These are phyloP conservation scores for Oxyteleia sp. DNA, from an alignment of 2,888 invertebrate species.

Conservation along the genomic window DNA sequence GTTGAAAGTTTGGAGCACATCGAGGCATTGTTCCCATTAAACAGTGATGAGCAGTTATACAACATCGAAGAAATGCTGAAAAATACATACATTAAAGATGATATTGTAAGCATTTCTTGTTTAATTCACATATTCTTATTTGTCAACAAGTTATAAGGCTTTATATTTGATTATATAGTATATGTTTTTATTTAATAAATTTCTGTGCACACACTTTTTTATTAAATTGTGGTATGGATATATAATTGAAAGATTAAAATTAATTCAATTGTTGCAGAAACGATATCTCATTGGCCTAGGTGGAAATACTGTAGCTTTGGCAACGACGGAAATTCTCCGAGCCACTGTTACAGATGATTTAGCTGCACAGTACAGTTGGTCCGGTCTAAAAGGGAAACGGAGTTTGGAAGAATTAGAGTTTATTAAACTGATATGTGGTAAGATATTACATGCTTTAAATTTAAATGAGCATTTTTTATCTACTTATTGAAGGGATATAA, in stretches of 20 bases:
- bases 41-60: conserved; percentile 57
- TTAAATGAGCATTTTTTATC: too few species aligned
- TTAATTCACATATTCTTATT: too few species aligned
- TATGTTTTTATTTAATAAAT: too few species aligned
- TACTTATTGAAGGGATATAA: too few species aligned
- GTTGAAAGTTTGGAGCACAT: conserved; percentile 63
- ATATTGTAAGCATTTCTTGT: conserved; percentile 71
- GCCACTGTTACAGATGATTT: conserved; percentile 68
- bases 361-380: conserved; percentile 68
- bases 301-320: conserved; percentile 65
- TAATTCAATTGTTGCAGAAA: conserved; percentile 47
- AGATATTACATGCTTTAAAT: too few species aligned
- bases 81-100: conserved; percentile 62
- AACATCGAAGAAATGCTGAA: conserved; percentile 66
- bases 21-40: conserved; percentile 59
- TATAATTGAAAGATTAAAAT: too few species aligned
- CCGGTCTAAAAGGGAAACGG: conserved; percentile 70
- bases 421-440: conserved; percentile 66
- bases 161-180: too few species aligned
- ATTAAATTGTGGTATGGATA: too few species aligned
- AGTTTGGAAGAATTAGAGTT: conserved; percentile 70
- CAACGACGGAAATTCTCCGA: conserved; percentile 68
- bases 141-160: too few species aligned
- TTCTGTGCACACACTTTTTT: too few species aligned
- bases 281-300: conserved; percentile 66